These are phyloP conservation scores for Todiramphus saurophagus DNA, from an alignment of 2,113 vertebrate genomes.

Conservation along the genomic window DNA sequence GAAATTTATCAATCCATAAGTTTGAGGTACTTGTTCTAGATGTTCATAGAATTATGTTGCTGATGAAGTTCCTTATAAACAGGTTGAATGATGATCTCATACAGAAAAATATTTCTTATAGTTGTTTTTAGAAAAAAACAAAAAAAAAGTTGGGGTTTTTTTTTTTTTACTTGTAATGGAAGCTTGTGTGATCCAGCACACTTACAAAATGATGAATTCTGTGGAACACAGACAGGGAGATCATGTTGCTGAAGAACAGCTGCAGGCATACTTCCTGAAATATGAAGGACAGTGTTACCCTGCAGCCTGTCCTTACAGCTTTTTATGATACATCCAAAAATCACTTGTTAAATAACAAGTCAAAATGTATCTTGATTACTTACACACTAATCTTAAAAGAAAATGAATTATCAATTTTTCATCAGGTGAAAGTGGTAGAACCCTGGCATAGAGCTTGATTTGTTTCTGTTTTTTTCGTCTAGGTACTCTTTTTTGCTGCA, in stretches of 20 bases:
- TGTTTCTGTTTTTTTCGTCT: neutral
- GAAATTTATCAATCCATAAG: fast-evolving
- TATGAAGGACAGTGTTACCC: neutral
- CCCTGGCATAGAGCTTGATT: neutral
- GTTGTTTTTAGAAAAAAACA: neutral
- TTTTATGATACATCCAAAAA: neutral
- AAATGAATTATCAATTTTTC: neutral
- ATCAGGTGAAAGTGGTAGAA: neutral
- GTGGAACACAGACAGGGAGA: neutral
- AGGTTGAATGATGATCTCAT: neutral
- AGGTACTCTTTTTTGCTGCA: neutral
- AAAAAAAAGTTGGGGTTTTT: too few species aligned
- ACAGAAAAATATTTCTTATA: neutral
- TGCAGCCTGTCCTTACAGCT: neutral
- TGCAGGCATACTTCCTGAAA: neutral
- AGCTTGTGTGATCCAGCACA: neutral
- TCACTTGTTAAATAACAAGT: neutral
- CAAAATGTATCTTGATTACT: neutral
- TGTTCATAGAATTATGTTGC: neutral
- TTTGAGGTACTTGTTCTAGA: neutral
- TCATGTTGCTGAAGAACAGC: neutral
- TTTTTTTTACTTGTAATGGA: neutral
- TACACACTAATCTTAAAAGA: neutral
- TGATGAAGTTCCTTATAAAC: neutral
- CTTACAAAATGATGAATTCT: neutral